Evolutionary conservation across 1,140 invertebrate species (phyloP).

Genomic region (Dreissena polymorpha): DNA sequence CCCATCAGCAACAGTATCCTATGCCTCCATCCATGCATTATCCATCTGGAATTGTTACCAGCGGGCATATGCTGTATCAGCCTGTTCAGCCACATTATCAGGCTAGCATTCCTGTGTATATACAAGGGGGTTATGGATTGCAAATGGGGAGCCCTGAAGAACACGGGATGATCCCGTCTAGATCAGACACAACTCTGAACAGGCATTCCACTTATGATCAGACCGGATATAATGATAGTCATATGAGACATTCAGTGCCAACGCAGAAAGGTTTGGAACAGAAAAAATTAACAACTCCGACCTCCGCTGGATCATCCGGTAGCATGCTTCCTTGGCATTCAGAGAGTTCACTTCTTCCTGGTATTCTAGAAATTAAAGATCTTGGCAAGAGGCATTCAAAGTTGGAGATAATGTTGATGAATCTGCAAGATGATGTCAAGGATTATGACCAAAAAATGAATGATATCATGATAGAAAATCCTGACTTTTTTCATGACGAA

Average conservation of each 20-base stretch:
- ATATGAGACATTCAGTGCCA: constrained; percentile 18
- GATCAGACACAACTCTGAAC: no score
- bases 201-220: no score
- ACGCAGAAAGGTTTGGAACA: constrained; percentile 3
- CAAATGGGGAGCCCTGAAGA: no score
- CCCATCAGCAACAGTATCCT: no score
- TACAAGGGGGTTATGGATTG: no score
- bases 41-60: no score
- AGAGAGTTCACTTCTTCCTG: constrained; percentile 12
- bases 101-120: no score
- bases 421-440: constrained; percentile 41
- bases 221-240: no score
- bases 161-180: no score
- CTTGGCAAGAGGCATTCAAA: constrained; percentile 29
- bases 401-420: constrained; percentile 30
- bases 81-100: no score
- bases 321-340: not conserved
- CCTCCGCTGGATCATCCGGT: not conserved
- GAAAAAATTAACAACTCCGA: not conserved
- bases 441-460: constrained; percentile 34
- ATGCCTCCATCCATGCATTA: no score
- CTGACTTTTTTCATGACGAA: constrained; percentile 48
- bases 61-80: no score
- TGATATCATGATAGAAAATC: constrained; percentile 41
- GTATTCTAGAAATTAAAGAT: constrained; percentile 20